These are phyloP conservation scores for Amphipoea lucens DNA, from an alignment of 2,888 invertebrate species.

Conservation along the genomic window DNA sequence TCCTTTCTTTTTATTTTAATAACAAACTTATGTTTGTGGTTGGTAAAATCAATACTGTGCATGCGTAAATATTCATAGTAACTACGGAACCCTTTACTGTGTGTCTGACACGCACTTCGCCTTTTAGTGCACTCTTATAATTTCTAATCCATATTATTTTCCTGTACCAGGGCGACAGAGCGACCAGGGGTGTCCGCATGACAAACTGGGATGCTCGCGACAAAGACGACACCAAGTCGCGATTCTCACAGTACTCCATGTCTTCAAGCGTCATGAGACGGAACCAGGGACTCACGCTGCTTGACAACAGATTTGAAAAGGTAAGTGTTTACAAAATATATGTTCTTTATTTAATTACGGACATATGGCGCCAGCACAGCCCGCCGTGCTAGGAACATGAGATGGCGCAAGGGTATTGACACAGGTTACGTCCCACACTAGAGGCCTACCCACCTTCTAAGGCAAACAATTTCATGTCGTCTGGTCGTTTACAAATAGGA, in stretches of 20 bases:
- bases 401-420: too few relatives aligned
- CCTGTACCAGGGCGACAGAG: conserved; percentile 32
- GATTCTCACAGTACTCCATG: conserved; percentile 98
- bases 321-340: too few relatives aligned
- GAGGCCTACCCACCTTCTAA: too few relatives aligned
- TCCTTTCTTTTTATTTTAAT: too few relatives aligned
- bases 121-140: neutral
- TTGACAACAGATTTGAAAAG: conserved; percentile 97
- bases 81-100: too few relatives aligned
- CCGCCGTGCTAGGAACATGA: too few relatives aligned
- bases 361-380: too few relatives aligned
- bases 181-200: conserved; percentile 78
- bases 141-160: neutral
- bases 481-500: too few relatives aligned
- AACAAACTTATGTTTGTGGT: neutral
- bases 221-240: conserved; percentile 95
- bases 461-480: too few relatives aligned
- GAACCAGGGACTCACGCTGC: conserved; percentile 94
- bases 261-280: conserved; percentile 96
- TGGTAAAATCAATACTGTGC: neutral
- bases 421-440: too few relatives aligned
- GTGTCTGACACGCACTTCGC: too few relatives aligned
- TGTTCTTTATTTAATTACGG: too few relatives aligned
- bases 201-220: conserved; percentile 80
- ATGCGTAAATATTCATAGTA: neutral